Evolutionary conservation across 37 sponge, comb jelly and placozoan species (phyloP).

Genomic region (Chondrilla cf. caribensis): DNA sequence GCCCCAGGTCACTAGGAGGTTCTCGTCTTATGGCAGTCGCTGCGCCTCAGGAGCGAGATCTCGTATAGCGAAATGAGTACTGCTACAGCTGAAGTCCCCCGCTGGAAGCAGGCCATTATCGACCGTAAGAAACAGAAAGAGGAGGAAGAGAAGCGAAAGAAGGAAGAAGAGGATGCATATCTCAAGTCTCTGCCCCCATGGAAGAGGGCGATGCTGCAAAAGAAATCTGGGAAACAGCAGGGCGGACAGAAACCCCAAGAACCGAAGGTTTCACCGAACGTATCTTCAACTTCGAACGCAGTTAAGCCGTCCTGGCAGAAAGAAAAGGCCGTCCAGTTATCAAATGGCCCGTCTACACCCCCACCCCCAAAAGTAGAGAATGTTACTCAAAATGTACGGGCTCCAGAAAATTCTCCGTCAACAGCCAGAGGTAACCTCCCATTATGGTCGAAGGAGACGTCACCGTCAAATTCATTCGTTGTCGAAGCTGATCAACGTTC

Average conservation of each 20-base stretch:
- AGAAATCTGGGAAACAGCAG: background rate
- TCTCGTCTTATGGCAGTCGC: too few relatives aligned
- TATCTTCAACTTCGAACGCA: background rate
- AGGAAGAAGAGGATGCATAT: constrained; percentile 57
- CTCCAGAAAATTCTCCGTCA: background rate
- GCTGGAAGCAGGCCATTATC: constrained; percentile 75
- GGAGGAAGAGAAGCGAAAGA: constrained; percentile 55
- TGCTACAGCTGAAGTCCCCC: constrained; percentile 33
- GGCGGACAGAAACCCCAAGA: background rate
- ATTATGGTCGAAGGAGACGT: background rate
- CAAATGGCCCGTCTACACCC: background rate
- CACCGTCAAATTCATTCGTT: background rate
- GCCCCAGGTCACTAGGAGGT: too few relatives aligned
- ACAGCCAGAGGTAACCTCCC: background rate
- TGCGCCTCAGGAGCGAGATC: too few relatives aligned
- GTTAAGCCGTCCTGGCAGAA: background rate
- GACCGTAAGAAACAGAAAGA: constrained; percentile 65
- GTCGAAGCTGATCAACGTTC: too few relatives aligned
- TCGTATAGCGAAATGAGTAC: too few relatives aligned
- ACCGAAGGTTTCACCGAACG: background rate
- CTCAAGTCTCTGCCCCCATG: constrained; percentile 26
- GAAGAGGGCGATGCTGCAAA: constrained; percentile 29
- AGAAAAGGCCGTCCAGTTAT: too few relatives aligned
- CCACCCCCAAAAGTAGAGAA: background rate
- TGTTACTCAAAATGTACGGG: background rate